Evolutionary conservation across 1,140 invertebrate species (phyloP).

Genomic region (Semibalanus balanoides): DNA sequence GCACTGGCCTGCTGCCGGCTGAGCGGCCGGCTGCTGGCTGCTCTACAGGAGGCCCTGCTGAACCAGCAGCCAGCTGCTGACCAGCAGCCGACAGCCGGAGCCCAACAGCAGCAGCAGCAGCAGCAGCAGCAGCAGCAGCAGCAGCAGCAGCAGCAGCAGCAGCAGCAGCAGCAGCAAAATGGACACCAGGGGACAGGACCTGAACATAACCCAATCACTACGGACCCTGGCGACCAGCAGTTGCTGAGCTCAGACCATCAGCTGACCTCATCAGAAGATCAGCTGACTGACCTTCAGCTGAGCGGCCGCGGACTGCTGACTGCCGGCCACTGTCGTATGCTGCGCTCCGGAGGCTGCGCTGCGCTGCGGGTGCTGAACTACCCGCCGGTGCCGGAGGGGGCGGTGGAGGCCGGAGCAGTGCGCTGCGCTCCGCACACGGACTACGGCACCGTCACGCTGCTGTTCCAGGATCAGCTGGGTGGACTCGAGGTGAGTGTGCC

Average conservation of each 20-base stretch:
- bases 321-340: neutral
- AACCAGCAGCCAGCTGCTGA: neutral
- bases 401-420: neutral
- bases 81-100: neutral
- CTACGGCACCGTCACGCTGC: slow-evolving; percentile 16
- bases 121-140: too few relatives aligned
- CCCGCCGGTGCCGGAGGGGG: slow-evolving; percentile 9
- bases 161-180: too few relatives aligned
- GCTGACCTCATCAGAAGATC: too few relatives aligned
- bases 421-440: slow-evolving; percentile 17
- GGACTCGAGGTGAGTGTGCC: slow-evolving; percentile 23
- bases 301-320: neutral
- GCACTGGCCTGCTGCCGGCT: neutral
- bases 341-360: neutral
- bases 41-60: neutral
- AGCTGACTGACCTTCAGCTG: neutral
- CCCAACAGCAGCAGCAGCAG: neutral
- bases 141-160: too few relatives aligned
- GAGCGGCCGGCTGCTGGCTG: neutral
- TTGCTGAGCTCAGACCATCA: too few relatives aligned
- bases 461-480: slow-evolving; percentile 18
- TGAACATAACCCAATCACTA: too few relatives aligned
- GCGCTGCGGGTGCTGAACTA: slow-evolving; percentile 14
- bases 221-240: too few relatives aligned
- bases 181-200: too few relatives aligned